These are phyloP conservation scores for Bathynomus jamesi DNA, from an alignment of 1,140 invertebrate genomes.

Conservation along the genomic window DNA sequence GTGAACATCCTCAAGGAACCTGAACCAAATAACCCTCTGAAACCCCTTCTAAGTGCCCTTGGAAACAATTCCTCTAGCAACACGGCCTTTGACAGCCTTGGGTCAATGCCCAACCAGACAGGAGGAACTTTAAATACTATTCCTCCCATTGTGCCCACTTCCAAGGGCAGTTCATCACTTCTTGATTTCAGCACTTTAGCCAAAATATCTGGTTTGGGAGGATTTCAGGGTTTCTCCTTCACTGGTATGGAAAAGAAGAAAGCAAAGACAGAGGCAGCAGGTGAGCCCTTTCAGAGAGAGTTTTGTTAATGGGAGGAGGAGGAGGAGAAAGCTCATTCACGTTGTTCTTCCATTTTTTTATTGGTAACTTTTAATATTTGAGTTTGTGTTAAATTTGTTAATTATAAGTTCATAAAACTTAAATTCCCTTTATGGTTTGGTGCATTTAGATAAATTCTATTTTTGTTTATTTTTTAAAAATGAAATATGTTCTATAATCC, in stretches of 20 bases:
- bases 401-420: no score
- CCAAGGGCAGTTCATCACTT: background rate
- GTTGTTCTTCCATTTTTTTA: no score
- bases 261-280: background rate
- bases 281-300: background rate
- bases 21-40: conserved; percentile 32
- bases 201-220: background rate
- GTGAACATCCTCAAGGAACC: conserved; percentile 35
- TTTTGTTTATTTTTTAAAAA: no score
- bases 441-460: no score
- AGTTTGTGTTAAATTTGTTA: no score
- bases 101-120: background rate
- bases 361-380: no score
- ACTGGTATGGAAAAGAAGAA: background rate
- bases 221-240: background rate
- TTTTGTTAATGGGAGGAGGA: no score
- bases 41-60: conserved; percentile 23
- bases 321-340: no score
- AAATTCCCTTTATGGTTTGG: no score
- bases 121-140: background rate
- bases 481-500: no score
- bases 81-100: background rate
- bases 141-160: background rate
- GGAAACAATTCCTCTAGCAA: background rate
- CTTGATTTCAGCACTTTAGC: background rate